Evolutionary conservation across 2,888 invertebrate species (phyloP).

Genomic region (Orthonevra nobilis): DNA sequence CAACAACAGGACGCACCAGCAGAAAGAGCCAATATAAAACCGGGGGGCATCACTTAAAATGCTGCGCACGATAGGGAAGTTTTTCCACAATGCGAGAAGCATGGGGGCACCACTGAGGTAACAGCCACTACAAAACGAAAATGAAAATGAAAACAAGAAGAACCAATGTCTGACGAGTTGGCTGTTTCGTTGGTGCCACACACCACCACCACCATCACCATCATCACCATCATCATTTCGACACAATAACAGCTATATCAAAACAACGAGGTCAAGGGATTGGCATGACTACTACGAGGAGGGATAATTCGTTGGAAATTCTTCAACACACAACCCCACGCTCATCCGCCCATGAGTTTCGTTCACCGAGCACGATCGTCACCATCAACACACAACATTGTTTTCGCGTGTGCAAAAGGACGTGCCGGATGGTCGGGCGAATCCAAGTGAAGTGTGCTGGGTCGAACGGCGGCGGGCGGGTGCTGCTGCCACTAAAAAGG

Average conservation of each 20-base stretch:
- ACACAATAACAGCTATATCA: not conserved
- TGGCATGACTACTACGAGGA: not conserved
- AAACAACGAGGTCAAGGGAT: slow-evolving; percentile 16
- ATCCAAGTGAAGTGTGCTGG: slow-evolving; percentile 35
- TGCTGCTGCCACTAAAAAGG: slow-evolving; percentile 42
- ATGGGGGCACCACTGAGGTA: slow-evolving; percentile 10
- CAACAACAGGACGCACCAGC: slow-evolving; percentile 55
- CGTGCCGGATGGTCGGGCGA: slow-evolving; percentile 21
- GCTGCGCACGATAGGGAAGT: slow-evolving; percentile 63
- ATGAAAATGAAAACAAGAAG: not conserved
- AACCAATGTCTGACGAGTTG: slow-evolving; percentile 8
- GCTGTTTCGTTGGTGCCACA: slow-evolving; percentile 56
- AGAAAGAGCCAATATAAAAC: slow-evolving; percentile 52
- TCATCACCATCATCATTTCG: too few species aligned
- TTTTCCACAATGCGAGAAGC: slow-evolving; percentile 9
- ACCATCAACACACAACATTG: slow-evolving; percentile 57
- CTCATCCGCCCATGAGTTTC: not conserved
- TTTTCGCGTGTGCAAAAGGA: slow-evolving; percentile 67
- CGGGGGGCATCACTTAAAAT: slow-evolving; percentile 68
- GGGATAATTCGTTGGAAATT: slow-evolving; percentile 41
- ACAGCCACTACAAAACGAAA: slow-evolving; percentile 19
- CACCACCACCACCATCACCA: slow-evolving; percentile 21
- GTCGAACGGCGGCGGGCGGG: not conserved
- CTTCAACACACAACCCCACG: not conserved
- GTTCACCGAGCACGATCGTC: slow-evolving; percentile 7